These are phyloP conservation scores for Spisula subtruncata DNA, from an alignment of 2,888 invertebrate genomes.

Conservation along the genomic window DNA sequence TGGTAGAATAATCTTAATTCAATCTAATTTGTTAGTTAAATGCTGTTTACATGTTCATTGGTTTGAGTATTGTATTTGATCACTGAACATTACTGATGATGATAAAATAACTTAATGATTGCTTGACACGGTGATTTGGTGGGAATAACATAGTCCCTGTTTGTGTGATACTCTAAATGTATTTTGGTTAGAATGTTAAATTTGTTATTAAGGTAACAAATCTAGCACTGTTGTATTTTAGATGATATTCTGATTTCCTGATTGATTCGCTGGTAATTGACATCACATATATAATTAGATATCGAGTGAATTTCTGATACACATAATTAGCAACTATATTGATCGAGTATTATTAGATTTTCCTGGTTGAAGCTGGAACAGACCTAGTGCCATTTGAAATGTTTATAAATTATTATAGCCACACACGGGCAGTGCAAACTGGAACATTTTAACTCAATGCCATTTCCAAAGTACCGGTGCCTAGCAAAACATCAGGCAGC, in stretches of 20 bases:
- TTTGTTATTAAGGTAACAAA: background rate
- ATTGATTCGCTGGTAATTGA: background rate
- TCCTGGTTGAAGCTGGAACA: background rate
- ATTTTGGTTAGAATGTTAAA: constrained; percentile 7
- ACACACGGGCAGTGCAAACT: too few relatives aligned
- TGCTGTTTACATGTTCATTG: constrained; percentile 49
- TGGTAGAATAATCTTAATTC: constrained; percentile 32
- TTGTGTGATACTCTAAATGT: background rate
- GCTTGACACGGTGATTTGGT: constrained; percentile 8
- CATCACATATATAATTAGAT: background rate
- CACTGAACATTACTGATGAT: constrained; percentile 28
- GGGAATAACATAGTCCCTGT: constrained; percentile 11
- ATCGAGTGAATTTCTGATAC: background rate
- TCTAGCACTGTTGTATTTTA: background rate
- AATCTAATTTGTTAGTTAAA: constrained; percentile 49
- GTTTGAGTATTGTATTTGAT: constrained; percentile 47
- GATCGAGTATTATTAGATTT: background rate
- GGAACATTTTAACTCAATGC: too few relatives aligned
- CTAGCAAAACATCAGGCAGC: too few relatives aligned
- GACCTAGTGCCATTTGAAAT: too few relatives aligned
- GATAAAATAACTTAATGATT: background rate
- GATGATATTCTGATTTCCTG: background rate
- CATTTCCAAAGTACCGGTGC: too few relatives aligned
- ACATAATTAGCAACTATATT: background rate
- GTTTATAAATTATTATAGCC: too few relatives aligned